Conservation (phyloP, 2,888 invertebrate species). For the Hyposoter didymator region DNA sequence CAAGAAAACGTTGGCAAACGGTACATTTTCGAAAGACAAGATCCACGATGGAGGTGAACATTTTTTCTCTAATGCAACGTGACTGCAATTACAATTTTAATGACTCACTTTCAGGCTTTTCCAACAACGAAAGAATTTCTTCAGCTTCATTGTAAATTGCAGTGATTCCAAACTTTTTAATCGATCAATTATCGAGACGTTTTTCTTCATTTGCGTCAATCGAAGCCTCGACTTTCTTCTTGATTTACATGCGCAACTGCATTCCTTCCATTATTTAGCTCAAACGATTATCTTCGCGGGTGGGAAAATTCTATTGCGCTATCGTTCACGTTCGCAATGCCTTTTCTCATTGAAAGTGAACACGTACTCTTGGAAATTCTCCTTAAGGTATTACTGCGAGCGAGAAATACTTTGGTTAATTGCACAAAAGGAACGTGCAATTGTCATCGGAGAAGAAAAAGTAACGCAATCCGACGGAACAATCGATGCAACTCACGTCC, state of each 20-base stretch:
- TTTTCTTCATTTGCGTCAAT: slow-evolving; percentile 21
- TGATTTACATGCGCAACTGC: slow-evolving; percentile 56
- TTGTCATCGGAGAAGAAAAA: slow-evolving; percentile 29
- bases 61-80: slow-evolving; percentile 68
- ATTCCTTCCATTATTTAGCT: slow-evolving; percentile 28
- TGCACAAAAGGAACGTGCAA: slow-evolving; percentile 47
- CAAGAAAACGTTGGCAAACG: slow-evolving; percentile 30
- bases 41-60: slow-evolving; percentile 17
- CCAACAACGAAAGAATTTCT: slow-evolving; percentile 29
- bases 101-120: slow-evolving; percentile 12
- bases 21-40: slow-evolving; percentile 9
- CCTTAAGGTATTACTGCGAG: slow-evolving; percentile 5
- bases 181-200: slow-evolving; percentile 51
- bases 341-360: slow-evolving; percentile 26
- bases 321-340: slow-evolving; percentile 47
- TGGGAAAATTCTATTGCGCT: slow-evolving; percentile 44
- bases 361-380: slow-evolving; percentile 22
- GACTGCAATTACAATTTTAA: slow-evolving; percentile 60
- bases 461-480: slow-evolving; percentile 58
- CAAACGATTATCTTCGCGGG: slow-evolving; percentile 48
- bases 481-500: slow-evolving; percentile 62
- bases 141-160: not conserved
- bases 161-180: slow-evolving; percentile 48
- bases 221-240: slow-evolving; percentile 40
- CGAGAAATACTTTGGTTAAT: slow-evolving; percentile 5